Evolutionary conservation across 2,888 invertebrate species (phyloP).

Genomic region (Hemistola chrysoprasaria): DNA sequence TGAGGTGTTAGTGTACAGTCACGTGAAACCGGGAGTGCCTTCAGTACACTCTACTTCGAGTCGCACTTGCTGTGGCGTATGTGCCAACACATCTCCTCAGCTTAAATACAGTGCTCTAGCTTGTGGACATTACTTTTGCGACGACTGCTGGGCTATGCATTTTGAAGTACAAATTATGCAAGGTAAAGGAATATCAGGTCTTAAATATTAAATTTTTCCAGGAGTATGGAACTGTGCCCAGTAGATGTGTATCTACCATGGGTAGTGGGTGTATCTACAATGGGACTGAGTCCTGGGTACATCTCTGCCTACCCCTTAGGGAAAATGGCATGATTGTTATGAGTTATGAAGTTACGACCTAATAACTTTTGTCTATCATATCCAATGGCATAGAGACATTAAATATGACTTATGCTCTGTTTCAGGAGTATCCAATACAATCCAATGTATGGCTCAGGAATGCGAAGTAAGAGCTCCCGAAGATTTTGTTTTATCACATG

Average conservation of each 20-base stretch:
- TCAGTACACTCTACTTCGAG: constrained; percentile 52
- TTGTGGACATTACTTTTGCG: constrained; percentile 97
- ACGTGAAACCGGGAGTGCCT: constrained; percentile 66
- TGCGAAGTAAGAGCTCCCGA: constrained; percentile 98
- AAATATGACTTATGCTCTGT: constrained; percentile 7
- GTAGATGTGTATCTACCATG: not conserved
- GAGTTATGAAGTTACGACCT: too few species aligned
- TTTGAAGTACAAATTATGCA: constrained; percentile 98
- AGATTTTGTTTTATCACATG: constrained; percentile 94
- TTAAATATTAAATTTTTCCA: not conserved
- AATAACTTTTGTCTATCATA: too few species aligned
- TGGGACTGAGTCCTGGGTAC: too few species aligned
- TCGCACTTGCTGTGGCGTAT: constrained; percentile 88
- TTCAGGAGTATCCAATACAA: constrained; percentile 88
- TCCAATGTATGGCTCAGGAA: constrained; percentile 98
- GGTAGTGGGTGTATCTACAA: too few species aligned
- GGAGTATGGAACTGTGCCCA: too few species aligned
- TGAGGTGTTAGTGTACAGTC: constrained; percentile 80
- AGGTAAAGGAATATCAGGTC: constrained; percentile 76
- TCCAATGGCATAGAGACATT: too few species aligned
- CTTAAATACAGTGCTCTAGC: constrained; percentile 90
- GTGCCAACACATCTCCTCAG: constrained; percentile 84
- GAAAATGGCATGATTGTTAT: too few species aligned
- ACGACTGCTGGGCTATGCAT: constrained; percentile 97
- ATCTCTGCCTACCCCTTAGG: too few species aligned